A percentile compares a stretch with the other conserved stretches of the same genome.
Conservation (phyloP, 1,140 invertebrate species). For the Pollicipes pollicipes region DNA sequence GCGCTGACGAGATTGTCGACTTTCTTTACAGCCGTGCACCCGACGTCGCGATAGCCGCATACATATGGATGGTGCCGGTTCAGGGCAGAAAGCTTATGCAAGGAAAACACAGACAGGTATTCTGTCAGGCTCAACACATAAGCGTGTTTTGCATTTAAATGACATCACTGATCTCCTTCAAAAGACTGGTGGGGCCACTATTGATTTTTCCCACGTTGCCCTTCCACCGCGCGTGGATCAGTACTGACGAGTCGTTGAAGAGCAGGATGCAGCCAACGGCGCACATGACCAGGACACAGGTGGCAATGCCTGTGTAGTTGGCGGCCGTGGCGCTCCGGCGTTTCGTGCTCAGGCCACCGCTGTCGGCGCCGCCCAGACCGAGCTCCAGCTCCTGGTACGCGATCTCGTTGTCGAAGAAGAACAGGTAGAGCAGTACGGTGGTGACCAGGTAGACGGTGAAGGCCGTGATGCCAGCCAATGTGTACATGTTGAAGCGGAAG, state of each 20-base stretch:
- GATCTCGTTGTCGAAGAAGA: constrained; percentile 3
- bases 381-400: background rate
- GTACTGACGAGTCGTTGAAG: background rate
- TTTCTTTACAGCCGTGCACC: too few species aligned
- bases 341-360: background rate
- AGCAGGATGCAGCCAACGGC: background rate
- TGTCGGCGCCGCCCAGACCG: background rate
- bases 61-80: too few species aligned
- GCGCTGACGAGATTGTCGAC: too few species aligned
- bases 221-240: too few species aligned
- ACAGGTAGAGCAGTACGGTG: background rate
- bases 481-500: background rate
- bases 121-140: too few species aligned
- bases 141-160: too few species aligned
- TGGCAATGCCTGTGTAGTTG: background rate
- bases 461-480: background rate
- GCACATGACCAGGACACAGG: background rate
- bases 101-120: too few species aligned
- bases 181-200: too few species aligned
- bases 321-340: background rate
- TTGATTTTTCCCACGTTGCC: too few species aligned
- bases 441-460: background rate
- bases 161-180: too few species aligned
- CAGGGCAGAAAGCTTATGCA: too few species aligned
- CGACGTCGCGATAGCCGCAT: too few species aligned